These are phyloP conservation scores for Mesochorus sp. DNA, from an alignment of 2,888 invertebrate genomes.

Conservation along the genomic window DNA sequence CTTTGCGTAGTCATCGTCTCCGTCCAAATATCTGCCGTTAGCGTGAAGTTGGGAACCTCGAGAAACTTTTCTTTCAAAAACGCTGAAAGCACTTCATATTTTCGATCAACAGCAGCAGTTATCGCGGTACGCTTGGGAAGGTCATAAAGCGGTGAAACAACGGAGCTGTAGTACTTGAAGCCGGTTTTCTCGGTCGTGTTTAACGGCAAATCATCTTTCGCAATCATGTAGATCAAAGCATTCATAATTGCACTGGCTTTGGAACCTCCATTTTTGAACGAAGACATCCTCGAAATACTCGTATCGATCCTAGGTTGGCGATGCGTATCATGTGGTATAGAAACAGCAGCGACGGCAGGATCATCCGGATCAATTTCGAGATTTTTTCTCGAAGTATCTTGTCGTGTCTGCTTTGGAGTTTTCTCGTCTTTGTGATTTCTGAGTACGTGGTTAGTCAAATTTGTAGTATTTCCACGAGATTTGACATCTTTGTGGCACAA, in stretches of 20 bases:
- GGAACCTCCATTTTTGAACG: conserved; percentile 35
- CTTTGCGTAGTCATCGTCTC: conserved; percentile 58
- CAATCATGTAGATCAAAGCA: conserved; percentile 52
- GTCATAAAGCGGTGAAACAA: conserved; percentile 49
- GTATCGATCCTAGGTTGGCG: conserved; percentile 16
- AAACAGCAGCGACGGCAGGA: not conserved
- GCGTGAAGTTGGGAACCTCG: conserved; percentile 21
- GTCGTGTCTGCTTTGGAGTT: not conserved
- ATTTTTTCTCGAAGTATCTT: not conserved
- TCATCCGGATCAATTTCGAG: conserved; percentile 25
- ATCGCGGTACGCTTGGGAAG: conserved; percentile 42
- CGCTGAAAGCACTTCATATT: conserved; percentile 46
- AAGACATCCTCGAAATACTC: conserved; percentile 14
- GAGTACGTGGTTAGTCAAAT: conserved; percentile 31
- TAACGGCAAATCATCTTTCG: conserved; percentile 51
- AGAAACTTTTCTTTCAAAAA: conserved; percentile 41
- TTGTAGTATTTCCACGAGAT: conserved; percentile 38
- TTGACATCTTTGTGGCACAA: conserved; percentile 43
- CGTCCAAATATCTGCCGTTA: conserved; percentile 63
- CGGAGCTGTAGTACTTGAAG: conserved; percentile 51
- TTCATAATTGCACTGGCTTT: conserved; percentile 46
- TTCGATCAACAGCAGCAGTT: conserved; percentile 42
- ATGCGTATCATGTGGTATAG: not conserved
- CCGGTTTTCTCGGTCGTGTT: conserved; percentile 52
- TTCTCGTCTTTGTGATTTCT: conserved; percentile 15